phyloP scores from a whole-genome alignment of 2,888 invertebrate species.

The Mechanitis mazaeus region DNA sequence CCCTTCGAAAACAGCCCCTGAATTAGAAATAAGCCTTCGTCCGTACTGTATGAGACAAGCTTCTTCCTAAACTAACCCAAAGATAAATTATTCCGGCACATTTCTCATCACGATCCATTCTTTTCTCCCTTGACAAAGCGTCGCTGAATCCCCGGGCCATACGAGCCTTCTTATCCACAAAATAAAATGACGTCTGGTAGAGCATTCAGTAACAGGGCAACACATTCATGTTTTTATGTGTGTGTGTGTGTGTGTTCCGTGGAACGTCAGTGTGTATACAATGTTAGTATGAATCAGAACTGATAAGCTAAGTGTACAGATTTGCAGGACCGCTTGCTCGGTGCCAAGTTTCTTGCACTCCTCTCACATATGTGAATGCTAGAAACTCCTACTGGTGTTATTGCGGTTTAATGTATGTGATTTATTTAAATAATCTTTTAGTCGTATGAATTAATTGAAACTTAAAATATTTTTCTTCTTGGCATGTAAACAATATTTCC shows the following conservation, averaged over 20 bases:
- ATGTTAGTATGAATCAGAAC: conserved; percentile 64
- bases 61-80: conserved; percentile 62
- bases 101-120: conserved; percentile 68
- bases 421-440: conserved; percentile 27
- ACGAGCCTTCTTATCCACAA: conserved; percentile 61
- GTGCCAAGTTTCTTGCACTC: conserved; percentile 67
- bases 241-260: conserved; percentile 30
- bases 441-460: conserved; percentile 28
- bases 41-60: conserved; percentile 52
- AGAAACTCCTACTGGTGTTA: conserved; percentile 46
- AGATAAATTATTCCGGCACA: conserved; percentile 70
- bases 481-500: conserved; percentile 6
- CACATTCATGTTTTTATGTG: conserved; percentile 42
- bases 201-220: conserved; percentile 51
- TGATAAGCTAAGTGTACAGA: conserved; percentile 69
- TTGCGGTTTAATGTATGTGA: conserved; percentile 37
- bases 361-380: conserved; percentile 67
- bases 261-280: conserved; percentile 39
- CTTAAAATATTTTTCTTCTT: conserved; percentile 8
- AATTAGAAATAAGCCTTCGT: conserved; percentile 65
- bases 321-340: conserved; percentile 57
- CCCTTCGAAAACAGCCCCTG: conserved; percentile 55
- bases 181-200: conserved; percentile 58
- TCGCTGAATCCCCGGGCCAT: conserved; percentile 61
- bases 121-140: conserved; percentile 63